Conservation (phyloP, 2,888 invertebrate genomes). For the Papilio gigon region DNA sequence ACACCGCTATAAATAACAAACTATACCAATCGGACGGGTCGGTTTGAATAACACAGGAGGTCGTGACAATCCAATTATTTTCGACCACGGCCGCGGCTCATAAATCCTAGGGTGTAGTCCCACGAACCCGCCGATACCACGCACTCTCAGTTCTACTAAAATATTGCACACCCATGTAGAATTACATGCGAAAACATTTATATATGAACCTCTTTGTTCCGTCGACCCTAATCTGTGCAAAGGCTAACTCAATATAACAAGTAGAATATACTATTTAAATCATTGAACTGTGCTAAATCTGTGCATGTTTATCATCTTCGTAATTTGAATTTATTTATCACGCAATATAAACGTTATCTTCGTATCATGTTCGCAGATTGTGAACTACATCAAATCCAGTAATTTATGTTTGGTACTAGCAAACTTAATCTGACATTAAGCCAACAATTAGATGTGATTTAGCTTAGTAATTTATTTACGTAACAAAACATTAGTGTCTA, state of each 20-base stretch:
- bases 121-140: conserved; percentile 36
- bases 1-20: conserved; percentile 31
- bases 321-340: not conserved
- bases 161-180: conserved; percentile 37
- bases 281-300: no score
- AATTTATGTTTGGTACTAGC: conserved; percentile 1
- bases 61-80: conserved; percentile 40
- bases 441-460: conserved; percentile 12
- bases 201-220: conserved; percentile 30
- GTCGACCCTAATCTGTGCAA: conserved; percentile 18
- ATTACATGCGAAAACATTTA: conserved; percentile 32
- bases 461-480: conserved; percentile 2
- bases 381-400: not conserved
- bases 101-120: conserved; percentile 34
- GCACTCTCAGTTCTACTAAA: conserved; percentile 16
- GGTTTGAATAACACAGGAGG: conserved; percentile 32
- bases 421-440: conserved; percentile 10
- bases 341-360: not conserved
- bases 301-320: no score
- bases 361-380: not conserved
- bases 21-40: conserved; percentile 21
- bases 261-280: conserved; percentile 11
- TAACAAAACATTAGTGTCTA: conserved; percentile 6
- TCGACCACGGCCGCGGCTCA: conserved; percentile 27
- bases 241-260: conserved; percentile 12